These are phyloP conservation scores for Acanthaster planci DNA, from an alignment of 35 echinoderm and acorn worm species.

Conservation along the genomic window DNA sequence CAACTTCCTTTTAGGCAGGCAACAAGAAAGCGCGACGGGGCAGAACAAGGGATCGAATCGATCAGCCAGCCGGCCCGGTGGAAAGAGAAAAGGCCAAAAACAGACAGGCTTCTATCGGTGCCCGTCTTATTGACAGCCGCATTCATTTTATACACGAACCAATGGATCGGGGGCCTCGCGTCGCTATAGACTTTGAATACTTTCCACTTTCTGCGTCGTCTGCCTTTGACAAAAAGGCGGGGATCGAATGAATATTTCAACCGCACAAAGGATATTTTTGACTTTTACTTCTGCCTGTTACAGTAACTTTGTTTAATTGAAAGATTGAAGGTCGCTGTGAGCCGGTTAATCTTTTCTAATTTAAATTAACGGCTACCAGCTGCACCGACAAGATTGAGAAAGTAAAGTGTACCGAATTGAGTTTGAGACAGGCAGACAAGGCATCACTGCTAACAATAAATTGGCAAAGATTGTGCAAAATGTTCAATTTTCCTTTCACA, in stretches of 20 bases:
- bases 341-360: background rate
- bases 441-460: too few species aligned
- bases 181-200: conserved; percentile 4
- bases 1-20: background rate
- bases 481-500: too few species aligned
- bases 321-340: conserved; percentile 5
- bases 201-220: conserved; percentile 19
- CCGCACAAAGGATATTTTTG: background rate
- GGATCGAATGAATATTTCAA: background rate
- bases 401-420: too few species aligned
- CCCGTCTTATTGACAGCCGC: background rate
- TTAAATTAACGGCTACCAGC: background rate
- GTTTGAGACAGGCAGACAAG: too few species aligned
- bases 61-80: background rate
- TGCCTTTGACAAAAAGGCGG: conserved; percentile 22
- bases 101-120: background rate
- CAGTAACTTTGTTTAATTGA: conserved; percentile 19
- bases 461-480: too few species aligned
- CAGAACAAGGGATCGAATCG: background rate
- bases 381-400: background rate
- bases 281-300: conserved; percentile 25
- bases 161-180: background rate
- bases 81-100: background rate
- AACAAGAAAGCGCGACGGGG: conserved; percentile 17
- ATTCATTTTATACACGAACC: background rate